Conservation (phyloP, 2,888 invertebrate genomes). For the Ashinkailepas kermadecensis region DNA sequence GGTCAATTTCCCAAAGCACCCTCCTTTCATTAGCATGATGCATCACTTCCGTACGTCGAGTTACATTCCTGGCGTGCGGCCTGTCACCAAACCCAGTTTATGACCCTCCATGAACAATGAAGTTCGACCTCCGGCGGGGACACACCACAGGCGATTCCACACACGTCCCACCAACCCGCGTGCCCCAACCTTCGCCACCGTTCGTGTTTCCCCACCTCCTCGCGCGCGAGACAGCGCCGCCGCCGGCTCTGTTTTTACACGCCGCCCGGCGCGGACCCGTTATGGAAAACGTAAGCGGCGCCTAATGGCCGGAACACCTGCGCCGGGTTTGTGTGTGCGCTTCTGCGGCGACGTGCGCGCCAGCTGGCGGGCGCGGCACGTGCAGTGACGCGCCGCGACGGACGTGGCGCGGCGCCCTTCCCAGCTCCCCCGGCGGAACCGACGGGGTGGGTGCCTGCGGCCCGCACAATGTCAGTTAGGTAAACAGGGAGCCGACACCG, state of each 20-base stretch:
- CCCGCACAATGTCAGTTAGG: too few species aligned
- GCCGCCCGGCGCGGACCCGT: not conserved
- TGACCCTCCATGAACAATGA: too few species aligned
- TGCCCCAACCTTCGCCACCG: not conserved
- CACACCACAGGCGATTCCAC: not conserved
- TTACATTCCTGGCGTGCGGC: too few species aligned
- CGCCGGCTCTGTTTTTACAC: not conserved
- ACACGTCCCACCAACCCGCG: not conserved
- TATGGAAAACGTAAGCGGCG: slow-evolving; percentile 11
- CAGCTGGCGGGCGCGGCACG: not conserved
- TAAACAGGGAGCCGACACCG: too few species aligned
- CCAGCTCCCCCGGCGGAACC: too few species aligned
- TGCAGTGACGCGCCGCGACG: not conserved
- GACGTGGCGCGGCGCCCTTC: too few species aligned
- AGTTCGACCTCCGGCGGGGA: too few species aligned
- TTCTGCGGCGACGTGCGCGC: not conserved
- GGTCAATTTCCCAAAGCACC: too few species aligned
- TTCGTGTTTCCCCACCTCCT: not conserved
- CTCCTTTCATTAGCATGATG: too few species aligned
- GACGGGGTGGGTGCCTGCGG: too few species aligned
- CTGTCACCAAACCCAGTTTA: too few species aligned
- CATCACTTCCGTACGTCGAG: too few species aligned
- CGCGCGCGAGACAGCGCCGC: not conserved
- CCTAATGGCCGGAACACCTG: slow-evolving; percentile 1
- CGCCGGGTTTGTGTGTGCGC: not conserved